Base-by-base conservation (phyloP, 1,140 invertebrate genomes). In the Danaus melanippus region DNA sequence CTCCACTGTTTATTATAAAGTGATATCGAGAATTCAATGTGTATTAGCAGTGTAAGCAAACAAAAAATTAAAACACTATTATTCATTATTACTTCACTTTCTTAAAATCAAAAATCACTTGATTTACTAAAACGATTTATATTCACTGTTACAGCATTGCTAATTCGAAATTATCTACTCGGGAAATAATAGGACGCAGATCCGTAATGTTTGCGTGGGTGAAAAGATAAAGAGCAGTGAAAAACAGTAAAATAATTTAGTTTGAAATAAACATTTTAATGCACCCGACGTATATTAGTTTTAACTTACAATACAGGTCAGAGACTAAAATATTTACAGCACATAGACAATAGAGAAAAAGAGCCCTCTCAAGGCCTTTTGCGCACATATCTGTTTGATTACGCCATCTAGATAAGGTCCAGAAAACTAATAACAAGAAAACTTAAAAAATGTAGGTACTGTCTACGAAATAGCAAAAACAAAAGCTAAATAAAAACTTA, bases 1-100 rank as follows among this genome's bases (percentile, higher is more conserved):
- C 58, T 78, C 84, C 84, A 87, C 43, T 73, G 62, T 68, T 87
- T 86, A 54, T 74, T 86, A 60, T 80, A 88, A 32, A 81, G 70
- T 48, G 78, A 74, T 40, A 69, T 53, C 10, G 71, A 71, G 52
- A 73, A 54, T 57, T 57, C 68, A 50, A 78, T 62, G 58, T 80
- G 70, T 42, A 76, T n/a, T 52, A 68, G 62, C 60, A 77, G 45
- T 53, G 75, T 60, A 9, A 50, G 48, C 39, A 12, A 48, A 58
- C 50, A 52, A 47, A 58, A 48, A 56, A 42, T 53, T 52, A 58
- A 52, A 10, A 53, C 42, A 40, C 39, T 55, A 55, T 57, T 50
- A 46, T 54, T 55, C 58, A 60, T 60, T 53, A 58, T 55, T 15
- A 53, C 42, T 56, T 32, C 21, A 32, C 2, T 32, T 32, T 32